These are phyloP conservation scores for Drosophila antonietae DNA, from an alignment of 2,888 invertebrate species.

Conservation along the genomic window DNA sequence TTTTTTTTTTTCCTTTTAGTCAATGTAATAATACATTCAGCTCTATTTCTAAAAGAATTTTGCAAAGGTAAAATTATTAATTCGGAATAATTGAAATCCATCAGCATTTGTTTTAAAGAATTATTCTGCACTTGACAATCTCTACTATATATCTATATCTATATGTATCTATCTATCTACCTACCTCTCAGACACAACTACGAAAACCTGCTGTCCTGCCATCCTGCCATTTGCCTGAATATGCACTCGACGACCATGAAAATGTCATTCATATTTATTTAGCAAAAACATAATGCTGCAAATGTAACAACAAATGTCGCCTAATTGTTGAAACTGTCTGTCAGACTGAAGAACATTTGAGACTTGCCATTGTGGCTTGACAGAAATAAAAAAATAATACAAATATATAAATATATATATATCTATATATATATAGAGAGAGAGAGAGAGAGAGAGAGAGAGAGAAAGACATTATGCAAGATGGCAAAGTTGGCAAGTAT, in stretches of 20 bases:
- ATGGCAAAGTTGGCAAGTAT: constrained; percentile 44
- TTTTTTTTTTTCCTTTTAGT: no score
- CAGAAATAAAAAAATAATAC: constrained; percentile 9
- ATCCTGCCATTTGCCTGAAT: not conserved
- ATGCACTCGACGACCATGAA: constrained; percentile 6
- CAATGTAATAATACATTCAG: no score
- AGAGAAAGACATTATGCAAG: constrained; percentile 13
- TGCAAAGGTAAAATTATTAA: no score
- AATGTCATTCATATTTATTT: constrained; percentile 33
- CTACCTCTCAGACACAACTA: not conserved
- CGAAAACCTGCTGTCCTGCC: not conserved
- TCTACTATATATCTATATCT: no score
- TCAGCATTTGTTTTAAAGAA: not conserved
- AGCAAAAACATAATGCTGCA: constrained; percentile 43
- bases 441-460: no score
- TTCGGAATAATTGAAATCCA: not conserved
- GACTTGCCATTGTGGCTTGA: constrained; percentile 26
- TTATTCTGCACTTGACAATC: not conserved
- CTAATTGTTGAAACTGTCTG: constrained; percentile 64
- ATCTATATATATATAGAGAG: not conserved
- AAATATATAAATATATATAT: not conserved
- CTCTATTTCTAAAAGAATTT: no score
- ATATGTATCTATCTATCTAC: no score
- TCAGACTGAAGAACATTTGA: constrained; percentile 57
- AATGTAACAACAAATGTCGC: constrained; percentile 64